Evolutionary conservation across 2,797 vertebrate genomes (phyloP).

Genomic region (Apodemus agrarius): DNA sequence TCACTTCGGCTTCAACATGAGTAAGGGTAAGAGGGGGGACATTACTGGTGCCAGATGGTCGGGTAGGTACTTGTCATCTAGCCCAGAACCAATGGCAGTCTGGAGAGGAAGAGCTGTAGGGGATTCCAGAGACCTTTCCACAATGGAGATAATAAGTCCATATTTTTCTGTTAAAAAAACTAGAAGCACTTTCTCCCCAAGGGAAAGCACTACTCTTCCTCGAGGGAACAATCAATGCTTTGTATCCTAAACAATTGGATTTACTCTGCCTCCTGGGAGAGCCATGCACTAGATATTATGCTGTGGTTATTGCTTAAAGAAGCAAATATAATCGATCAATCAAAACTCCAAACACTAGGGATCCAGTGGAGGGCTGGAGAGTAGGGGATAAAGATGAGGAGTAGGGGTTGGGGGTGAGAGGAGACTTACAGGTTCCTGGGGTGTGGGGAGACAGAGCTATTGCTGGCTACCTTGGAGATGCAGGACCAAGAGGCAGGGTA

Average conservation of each 20-base stretch:
- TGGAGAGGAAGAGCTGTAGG: neutral
- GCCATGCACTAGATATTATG: neutral
- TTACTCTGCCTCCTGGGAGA: constrained; percentile 12
- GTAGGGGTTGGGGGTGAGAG: neutral
- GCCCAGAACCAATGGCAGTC: neutral
- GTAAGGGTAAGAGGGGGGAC: neutral
- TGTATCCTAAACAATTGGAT: neutral
- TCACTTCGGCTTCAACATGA: neutral
- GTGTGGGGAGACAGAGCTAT: neutral
- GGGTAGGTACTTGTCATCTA: neutral
- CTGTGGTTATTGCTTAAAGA: neutral
- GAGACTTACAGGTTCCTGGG: neutral
- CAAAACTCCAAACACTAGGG: neutral
- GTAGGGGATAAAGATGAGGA: too few species aligned
- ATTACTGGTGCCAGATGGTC: neutral
- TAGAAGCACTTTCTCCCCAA: neutral
- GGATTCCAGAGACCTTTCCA: neutral
- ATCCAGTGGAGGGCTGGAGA: neutral
- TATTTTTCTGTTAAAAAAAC: neutral
- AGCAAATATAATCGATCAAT: neutral
- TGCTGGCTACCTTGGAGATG: neutral
- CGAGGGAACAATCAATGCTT: neutral
- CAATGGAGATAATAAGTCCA: neutral
- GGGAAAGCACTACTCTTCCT: neutral
- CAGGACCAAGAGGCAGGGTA: neutral